Evolutionary conservation across 2,888 invertebrate genomes (phyloP).

Genomic region (Sphecodes monilicornis): DNA sequence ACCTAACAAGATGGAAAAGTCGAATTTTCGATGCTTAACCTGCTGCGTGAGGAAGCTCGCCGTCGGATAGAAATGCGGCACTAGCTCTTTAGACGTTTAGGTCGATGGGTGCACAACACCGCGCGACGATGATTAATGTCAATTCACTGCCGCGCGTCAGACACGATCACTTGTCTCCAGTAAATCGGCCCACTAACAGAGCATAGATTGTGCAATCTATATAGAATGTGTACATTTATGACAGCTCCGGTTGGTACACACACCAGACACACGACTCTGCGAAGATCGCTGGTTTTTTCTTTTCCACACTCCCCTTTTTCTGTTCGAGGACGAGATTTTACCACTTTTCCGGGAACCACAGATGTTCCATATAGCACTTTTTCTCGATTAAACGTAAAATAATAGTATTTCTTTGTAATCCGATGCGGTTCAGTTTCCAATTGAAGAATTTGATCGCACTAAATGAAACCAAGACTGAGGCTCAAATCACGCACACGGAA

Average conservation of each 20-base stretch:
- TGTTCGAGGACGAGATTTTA: slow-evolving; percentile 28
- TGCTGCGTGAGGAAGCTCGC: slow-evolving; percentile 64
- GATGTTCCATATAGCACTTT: slow-evolving; percentile 43
- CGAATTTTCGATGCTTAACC: slow-evolving; percentile 66
- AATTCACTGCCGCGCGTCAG: slow-evolving; percentile 70
- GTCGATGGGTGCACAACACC: slow-evolving; percentile 62
- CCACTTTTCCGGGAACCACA: slow-evolving; percentile 42
- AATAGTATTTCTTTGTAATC: slow-evolving; percentile 20
- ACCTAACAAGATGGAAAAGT: slow-evolving; percentile 61
- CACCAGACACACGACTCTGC: slow-evolving; percentile 43
- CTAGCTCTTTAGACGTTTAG: slow-evolving; percentile 56
- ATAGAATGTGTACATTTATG: slow-evolving; percentile 74
- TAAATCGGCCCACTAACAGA: slow-evolving; percentile 72
- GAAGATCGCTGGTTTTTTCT: slow-evolving; percentile 49
- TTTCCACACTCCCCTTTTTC: slow-evolving; percentile 45
- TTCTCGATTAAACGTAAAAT: neutral
- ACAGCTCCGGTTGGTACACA: slow-evolving; percentile 66
- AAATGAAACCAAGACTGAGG: slow-evolving; percentile 23
- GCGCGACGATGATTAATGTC: slow-evolving; percentile 71
- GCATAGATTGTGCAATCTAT: slow-evolving; percentile 74
- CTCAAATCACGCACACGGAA: slow-evolving; percentile 62
- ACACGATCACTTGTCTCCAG: slow-evolving; percentile 70
- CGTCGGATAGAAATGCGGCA: slow-evolving; percentile 64
- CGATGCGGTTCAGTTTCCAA: slow-evolving; percentile 13
- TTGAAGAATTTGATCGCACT: slow-evolving; percentile 40